phyloP scores from a whole-genome alignment of 2,113 vertebrate genomes.

The Chionodraco myersi region DNA sequence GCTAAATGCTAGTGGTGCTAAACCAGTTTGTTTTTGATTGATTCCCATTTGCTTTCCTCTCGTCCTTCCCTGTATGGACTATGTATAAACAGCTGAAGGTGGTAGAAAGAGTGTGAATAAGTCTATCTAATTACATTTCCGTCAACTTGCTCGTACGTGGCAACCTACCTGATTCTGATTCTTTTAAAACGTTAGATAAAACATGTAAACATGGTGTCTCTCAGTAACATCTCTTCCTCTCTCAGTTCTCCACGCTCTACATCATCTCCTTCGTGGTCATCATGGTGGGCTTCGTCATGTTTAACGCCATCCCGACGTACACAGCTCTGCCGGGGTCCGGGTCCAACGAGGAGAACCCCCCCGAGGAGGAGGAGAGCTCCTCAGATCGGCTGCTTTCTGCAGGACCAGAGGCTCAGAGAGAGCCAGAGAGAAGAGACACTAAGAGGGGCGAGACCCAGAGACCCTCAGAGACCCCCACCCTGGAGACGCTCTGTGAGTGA shows the following conservation, averaged over 20 bases:
- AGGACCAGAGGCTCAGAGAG: background rate
- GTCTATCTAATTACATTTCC: no score
- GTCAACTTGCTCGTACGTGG: no score
- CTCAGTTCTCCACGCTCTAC: constrained; percentile 90
- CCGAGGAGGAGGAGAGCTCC: constrained; percentile 34
- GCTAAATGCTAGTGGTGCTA: no score
- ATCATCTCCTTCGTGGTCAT: constrained; percentile 90
- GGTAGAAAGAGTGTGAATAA: no score
- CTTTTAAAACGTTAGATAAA: no score
- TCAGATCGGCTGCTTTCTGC: constrained; percentile 64
- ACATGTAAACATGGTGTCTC: background rate
- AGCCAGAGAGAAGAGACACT: background rate
- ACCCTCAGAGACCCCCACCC: no score
- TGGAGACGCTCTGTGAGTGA: constrained; percentile 14
- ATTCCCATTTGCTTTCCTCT: no score
- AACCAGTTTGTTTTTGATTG: no score
- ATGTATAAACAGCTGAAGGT: no score
- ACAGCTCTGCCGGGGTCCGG: constrained; percentile 44
- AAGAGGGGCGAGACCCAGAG: no score
- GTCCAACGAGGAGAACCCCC: constrained; percentile 56
- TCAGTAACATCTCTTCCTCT: constrained; percentile 15
- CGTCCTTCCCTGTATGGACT: no score
- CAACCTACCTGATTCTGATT: no score
- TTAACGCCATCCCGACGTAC: constrained; percentile 84
- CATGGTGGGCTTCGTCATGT: constrained; percentile 90